A percentile compares a stretch with the other conserved stretches of the same genome.
phyloP scores from a whole-genome alignment of 2,888 invertebrate species.

The Tuta absoluta region DNA sequence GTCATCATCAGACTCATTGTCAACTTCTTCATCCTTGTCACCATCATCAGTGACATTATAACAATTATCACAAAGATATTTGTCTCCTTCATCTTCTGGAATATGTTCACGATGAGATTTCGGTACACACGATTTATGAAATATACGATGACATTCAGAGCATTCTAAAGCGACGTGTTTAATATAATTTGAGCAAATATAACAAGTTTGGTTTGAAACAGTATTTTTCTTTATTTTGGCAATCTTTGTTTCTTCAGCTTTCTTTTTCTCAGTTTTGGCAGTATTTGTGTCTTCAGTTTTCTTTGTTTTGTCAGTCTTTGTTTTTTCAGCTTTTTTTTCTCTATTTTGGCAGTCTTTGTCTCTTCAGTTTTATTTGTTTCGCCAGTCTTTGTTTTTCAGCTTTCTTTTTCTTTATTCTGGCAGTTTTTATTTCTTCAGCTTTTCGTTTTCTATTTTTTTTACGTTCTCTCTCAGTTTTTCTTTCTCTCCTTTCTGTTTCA shows the following conservation, averaged over 20 bases:
- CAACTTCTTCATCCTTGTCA: conserved; percentile 18
- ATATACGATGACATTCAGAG: not conserved
- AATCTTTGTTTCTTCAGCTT: too few relatives aligned
- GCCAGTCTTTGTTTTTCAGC: not conserved
- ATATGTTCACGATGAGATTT: conserved; percentile 20
- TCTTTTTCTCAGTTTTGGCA: too few relatives aligned
- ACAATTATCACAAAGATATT: conserved; percentile 22
- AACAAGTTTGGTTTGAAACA: not conserved
- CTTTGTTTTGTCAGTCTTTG: too few relatives aligned
- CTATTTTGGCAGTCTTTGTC: conserved; percentile 16
- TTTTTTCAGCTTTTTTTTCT: too few relatives aligned
- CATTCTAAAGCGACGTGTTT: not conserved
- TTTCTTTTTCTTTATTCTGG: conserved; percentile 15
- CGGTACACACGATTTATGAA: conserved; percentile 12
- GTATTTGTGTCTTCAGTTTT: too few relatives aligned
- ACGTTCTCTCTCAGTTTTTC: conserved; percentile 3
- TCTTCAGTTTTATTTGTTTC: conserved; percentile 7
- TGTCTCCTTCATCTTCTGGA: conserved; percentile 19
- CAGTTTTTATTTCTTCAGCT: conserved; percentile 15
- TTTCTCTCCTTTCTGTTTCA: not conserved
- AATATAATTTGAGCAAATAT: not conserved
- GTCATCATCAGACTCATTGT: conserved; percentile 2
- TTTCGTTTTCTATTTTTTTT: conserved; percentile 5
- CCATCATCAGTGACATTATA: conserved; percentile 12
- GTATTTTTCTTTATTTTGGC: conserved; percentile 12